Conservation (phyloP, 2,797 vertebrate species). For the Columba guinea region DNA sequence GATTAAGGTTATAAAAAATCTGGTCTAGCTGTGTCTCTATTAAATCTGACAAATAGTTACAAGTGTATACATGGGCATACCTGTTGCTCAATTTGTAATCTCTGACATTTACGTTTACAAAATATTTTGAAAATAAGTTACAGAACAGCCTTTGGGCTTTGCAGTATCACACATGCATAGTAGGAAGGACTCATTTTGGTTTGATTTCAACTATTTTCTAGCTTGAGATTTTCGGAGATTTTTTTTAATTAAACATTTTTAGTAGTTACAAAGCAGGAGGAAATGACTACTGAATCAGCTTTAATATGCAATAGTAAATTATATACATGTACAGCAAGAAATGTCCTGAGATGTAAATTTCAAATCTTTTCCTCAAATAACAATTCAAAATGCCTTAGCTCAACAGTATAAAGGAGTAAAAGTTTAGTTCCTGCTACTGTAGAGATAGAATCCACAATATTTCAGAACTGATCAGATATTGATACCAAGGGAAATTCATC, state of each 20-base stretch:
- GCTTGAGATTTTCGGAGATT: background rate
- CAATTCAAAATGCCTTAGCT: background rate
- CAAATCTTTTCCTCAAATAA: background rate
- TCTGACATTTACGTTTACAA: background rate
- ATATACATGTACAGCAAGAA: background rate
- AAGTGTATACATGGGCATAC: background rate
- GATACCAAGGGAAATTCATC: background rate
- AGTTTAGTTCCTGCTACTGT: background rate
- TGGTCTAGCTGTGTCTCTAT: background rate
- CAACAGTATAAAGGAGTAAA: background rate
- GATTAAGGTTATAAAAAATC: background rate
- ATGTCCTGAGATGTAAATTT: background rate
- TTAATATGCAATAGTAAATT: background rate
- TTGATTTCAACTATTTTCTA: background rate
- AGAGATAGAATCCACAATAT: background rate
- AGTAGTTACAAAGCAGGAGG: background rate
- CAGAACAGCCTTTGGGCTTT: background rate
- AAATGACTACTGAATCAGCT: background rate
- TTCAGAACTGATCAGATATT: background rate
- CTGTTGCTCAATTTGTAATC: background rate
- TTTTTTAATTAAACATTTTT: slow-evolving; percentile 11
- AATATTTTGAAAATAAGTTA: background rate
- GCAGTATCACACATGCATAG: background rate
- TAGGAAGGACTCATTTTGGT: background rate
- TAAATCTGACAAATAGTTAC: background rate